Base-by-base conservation (phyloP, 2,888 invertebrate genomes). In the Leucoptera coffeella region DNA sequence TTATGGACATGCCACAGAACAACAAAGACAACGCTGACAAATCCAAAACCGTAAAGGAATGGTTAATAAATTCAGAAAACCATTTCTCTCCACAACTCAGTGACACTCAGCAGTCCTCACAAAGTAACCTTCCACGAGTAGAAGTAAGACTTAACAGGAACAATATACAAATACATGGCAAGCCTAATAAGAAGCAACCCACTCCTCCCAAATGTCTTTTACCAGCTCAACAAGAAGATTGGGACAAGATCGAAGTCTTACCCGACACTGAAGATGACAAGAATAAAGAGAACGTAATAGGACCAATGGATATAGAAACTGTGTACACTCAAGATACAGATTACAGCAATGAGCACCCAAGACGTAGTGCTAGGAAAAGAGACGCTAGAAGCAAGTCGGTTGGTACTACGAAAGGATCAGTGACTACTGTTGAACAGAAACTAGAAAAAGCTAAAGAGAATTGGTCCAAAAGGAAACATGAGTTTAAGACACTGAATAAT, bases 381-480 rank as follows among this genome's bases (percentile, higher is more conserved):
- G 52, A 55, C 9, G 33, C 28, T 46, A 50, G 26, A 51, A 48
- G 30, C 38, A 38, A 23, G 50, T n/a, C n/a, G n/a, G n/a, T n/a
- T n/a, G n/a, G n/a, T n/a, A n/a, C n/a, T n/a, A 36, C 30, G 41
- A 52, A 46, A 32, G 43, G 46, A 26, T 45, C 39, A 7, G 50
- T 39, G 37, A 35, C 33, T 27, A 48, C 50, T 33, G 41, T 34
- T 26, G 50, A 50, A 15, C 49, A 48, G 28, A 50, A 47, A 35
- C 36, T 45, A 4, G 42, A 35, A 24, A 57, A 50, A 33, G 23
- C 33, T 2, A 56, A 56, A 37, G 50, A 56, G 35, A 55, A 49
- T 31, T 69, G 64, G 65, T 55, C 45, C 32, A 60, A 41, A 43
- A 67, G 67, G 65, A 57, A 53, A 39, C 62, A 59, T 34, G 67